Conservation (phyloP, 2,888 invertebrate species). For the Aelia acuminata region DNA sequence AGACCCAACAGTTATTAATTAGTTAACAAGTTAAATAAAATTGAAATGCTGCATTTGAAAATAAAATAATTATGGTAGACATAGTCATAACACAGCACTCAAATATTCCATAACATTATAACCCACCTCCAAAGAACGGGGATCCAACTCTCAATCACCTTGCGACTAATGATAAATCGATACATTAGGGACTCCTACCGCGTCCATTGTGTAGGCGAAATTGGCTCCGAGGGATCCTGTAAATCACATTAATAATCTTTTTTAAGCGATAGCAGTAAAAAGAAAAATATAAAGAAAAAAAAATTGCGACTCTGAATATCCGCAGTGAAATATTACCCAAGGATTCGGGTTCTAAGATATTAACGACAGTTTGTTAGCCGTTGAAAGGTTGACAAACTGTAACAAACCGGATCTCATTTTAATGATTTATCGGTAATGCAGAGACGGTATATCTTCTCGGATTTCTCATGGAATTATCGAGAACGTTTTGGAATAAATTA, state of each 20-base stretch:
- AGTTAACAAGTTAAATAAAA: too few species aligned
- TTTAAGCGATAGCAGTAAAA: not conserved
- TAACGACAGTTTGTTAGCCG: slow-evolving; percentile 28
- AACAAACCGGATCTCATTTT: slow-evolving; percentile 18
- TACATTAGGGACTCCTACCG: not conserved
- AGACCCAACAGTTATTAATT: too few species aligned
- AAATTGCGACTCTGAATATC: not conserved
- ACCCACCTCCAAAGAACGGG: too few species aligned
- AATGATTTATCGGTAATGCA: slow-evolving; percentile 7
- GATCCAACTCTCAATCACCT: not conserved
- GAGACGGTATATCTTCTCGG: slow-evolving; percentile 20
- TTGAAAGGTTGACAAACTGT: slow-evolving; percentile 33
- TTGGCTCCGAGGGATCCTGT: not conserved
- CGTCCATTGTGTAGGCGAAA: slow-evolving; percentile 35
- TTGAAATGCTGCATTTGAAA: too few species aligned
- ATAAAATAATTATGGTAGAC: too few species aligned
- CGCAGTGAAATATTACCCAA: not conserved
- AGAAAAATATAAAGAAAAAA: not conserved
- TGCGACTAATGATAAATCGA: not conserved
- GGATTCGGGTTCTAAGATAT: not conserved
- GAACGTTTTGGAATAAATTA: not conserved
- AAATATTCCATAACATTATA: too few species aligned
- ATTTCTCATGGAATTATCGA: not conserved
- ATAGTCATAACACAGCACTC: too few species aligned
- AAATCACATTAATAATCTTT: slow-evolving; percentile 36